Conservation (phyloP, 2,888 invertebrate genomes). For the Eucriotettix oculatus region DNA sequence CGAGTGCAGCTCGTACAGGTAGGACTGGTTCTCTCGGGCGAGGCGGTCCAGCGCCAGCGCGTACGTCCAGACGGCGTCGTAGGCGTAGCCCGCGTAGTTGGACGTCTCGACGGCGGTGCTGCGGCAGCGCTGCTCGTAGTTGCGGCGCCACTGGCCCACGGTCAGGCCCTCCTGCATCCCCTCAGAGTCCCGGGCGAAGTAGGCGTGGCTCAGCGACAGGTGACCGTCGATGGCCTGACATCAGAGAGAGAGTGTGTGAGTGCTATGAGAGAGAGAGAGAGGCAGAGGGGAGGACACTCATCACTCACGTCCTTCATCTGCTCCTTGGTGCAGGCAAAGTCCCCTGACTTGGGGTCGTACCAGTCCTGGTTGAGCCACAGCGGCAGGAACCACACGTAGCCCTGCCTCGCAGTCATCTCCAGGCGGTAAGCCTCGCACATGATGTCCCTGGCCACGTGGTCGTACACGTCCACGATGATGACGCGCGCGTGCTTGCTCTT, state of each 20-base stretch:
- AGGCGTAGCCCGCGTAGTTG: conserved; percentile 57
- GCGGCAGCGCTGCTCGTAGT: conserved; percentile 24
- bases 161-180: conserved; percentile 47
- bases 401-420: conserved; percentile 42
- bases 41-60: conserved; percentile 51
- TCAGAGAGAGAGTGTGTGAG: neutral
- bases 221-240: conserved; percentile 52
- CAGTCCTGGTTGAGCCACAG: conserved; percentile 47
- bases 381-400: conserved; percentile 77
- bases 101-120: conserved; percentile 25
- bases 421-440: conserved; percentile 65
- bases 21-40: conserved; percentile 39
- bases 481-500: conserved; percentile 51
- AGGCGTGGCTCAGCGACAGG: conserved; percentile 49
- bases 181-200: conserved; percentile 40
- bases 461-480: conserved; percentile 65
- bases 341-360: conserved; percentile 32
- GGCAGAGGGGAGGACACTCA: neutral
- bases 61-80: conserved; percentile 70
- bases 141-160: conserved; percentile 41
- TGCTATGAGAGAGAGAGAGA: neutral
- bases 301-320: conserved; percentile 34
- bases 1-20: conserved; percentile 35
- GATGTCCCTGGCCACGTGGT: conserved; percentile 50
- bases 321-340: conserved; percentile 39